Evolutionary conservation across 2,113 vertebrate genomes (phyloP).

Genomic region (Alouatta palliata): DNA sequence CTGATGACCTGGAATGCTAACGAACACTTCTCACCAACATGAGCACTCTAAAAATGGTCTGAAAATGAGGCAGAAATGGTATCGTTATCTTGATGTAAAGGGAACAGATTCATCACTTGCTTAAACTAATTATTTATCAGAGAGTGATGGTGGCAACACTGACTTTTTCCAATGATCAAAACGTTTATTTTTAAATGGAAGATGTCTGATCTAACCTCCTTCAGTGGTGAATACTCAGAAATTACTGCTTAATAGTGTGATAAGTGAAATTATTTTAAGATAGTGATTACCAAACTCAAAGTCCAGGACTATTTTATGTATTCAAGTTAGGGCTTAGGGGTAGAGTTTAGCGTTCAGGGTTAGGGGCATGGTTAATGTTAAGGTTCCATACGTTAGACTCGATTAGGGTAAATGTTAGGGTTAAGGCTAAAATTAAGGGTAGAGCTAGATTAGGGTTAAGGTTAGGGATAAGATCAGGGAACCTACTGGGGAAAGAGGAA

Average conservation of each 20-base stretch:
- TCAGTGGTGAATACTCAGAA: neutral
- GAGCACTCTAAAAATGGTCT: neutral
- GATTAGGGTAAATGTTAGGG: neutral
- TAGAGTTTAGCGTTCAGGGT: neutral
- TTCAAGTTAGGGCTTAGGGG: neutral
- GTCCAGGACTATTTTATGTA: neutral
- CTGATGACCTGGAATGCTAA: neutral
- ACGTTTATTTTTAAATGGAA: neutral
- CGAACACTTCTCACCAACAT: neutral
- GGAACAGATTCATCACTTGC: neutral
- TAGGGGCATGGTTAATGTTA: neutral
- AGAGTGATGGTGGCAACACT: neutral
- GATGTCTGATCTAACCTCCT: neutral
- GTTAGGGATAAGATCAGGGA: neutral
- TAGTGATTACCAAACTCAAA: neutral
- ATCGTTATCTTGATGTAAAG: neutral
- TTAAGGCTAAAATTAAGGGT: neutral
- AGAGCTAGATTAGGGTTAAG: neutral
- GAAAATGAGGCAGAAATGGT: neutral
- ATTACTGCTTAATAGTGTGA: neutral
- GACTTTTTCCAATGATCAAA: neutral
- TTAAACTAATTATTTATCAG: neutral
- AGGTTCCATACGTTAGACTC: neutral
- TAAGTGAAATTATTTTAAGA: neutral
- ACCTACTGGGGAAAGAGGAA: neutral